Base-by-base conservation (phyloP, 1,140 invertebrate genomes). In the Portunus trituberculatus region DNA sequence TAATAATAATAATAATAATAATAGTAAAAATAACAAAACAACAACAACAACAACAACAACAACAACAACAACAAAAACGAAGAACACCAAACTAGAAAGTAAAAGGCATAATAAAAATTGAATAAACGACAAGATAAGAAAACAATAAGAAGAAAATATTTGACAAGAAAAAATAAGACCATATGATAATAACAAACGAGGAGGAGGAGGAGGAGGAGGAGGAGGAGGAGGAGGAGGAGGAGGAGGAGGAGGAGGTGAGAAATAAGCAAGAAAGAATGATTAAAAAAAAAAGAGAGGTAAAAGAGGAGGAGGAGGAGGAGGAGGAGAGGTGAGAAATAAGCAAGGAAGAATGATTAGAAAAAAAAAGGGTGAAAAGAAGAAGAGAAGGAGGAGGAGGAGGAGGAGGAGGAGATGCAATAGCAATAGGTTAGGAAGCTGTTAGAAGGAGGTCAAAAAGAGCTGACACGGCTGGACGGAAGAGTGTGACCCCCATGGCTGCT, bases 401-500 rank as follows among this genome's bases (percentile, higher is more conserved):
- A 89, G 32, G 59, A 32, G 76, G 32, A 93, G 45, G 76, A 16
- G 76, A 83, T 39, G 76, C 59, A 84, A 92, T 84, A 93, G 91
- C 76, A 82, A 93, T 84, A 93, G 91, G 29, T 93, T 93, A 93
- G 91, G 32, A 93, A 46, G 91, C 91, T 92, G 91, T 92, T 92
- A 92, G 76, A 39, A 82, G 91, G 91, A 92, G 84, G 76, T 83
- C 32, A 83, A 93, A 93, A 93, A 93, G 76, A 84, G 91, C 91
- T 93, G 91, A 93, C 76, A 46, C 39, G 76, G 76, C 32, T 45
- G 67, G 91, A 93, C 48, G 32, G 76, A 76, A 67, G 52, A 31
- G 45, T 29, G 76, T 39, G 87, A 45, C 87, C 46, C 31, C 67
- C 76, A 32, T 4, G 52, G 76, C 10, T 20, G 31, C 29, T 84